Evolutionary conservation across 2,113 vertebrate species (phyloP), one percentile per base, ranked within the genome.

Genomic region (Tenebrosternarchus preto): DNA sequence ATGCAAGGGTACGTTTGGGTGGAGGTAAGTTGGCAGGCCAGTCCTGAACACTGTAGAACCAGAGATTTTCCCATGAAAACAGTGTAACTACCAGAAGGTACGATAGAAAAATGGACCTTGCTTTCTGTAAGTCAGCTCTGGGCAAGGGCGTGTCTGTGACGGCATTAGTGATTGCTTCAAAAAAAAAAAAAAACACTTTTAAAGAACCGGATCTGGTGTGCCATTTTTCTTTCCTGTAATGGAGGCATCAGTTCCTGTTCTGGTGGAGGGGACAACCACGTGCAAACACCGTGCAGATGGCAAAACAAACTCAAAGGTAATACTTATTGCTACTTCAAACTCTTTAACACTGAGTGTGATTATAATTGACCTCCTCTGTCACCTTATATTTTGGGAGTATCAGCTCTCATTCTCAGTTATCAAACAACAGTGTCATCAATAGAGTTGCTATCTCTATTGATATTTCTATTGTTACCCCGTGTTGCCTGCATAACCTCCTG

Each of bases 311-410:
- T 39, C 64, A 68, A n/a, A 66, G 24, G 0, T n/a, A 39, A 39
- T 68, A 68, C 64, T 68, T 68, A 39, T 39, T 68, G 64, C 33
- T 68, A 6, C 20, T 68, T 67, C 29, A 36, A 9, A 67, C 31
- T 8, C 33, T 66, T 66, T 7, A 66, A 15, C 29, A 36, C 19
- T 66, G 24, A 33, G n/a, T 39, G 31, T 68, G 9, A 68, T 39
- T 19, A 22, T 2, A 39, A 39, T 9, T 11, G 31, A 39, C 1
- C 33, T 39, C n/a, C 29, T 66, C 19, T n/a, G 31, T 19, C 7
- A 20, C 17, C 19, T 16, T 20, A 19, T 33, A 36, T 66, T 24
- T 66, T 64, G 29, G 20, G 12, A n/a, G 36, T 66, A 16, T 50
- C 43, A 50, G 43, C 43, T 50, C 43, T 50, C 43, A 50, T 50